A percentile compares a stretch with the other conserved stretches of the same genome.
Conservation (phyloP, 2,113 vertebrate genomes). For the Cariama cristata region DNA sequence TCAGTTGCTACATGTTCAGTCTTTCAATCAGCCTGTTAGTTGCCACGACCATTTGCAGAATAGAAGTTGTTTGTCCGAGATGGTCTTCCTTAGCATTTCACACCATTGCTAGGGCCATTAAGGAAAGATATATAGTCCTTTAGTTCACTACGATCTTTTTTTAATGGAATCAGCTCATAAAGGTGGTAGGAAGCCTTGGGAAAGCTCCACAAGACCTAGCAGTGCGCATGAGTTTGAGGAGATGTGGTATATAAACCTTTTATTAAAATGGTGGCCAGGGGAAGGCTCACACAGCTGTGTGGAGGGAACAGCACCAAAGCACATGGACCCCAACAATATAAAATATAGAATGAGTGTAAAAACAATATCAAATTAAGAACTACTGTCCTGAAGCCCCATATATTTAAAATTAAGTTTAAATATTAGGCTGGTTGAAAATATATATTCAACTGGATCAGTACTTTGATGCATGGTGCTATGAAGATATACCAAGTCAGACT, state of each 20-base stretch:
- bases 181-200: not conserved
- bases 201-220: not conserved
- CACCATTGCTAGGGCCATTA: not conserved
- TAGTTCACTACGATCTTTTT: not conserved
- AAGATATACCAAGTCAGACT: not conserved
- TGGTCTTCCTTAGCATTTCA: not conserved
- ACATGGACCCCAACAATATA: not conserved
- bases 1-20: not conserved
- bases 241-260: not conserved
- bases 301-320: not conserved
- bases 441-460: not conserved
- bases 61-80: not conserved
- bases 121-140: not conserved
- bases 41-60: not conserved
- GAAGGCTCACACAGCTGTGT: not conserved
- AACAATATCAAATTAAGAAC: not conserved
- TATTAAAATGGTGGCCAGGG: not conserved
- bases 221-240: not conserved
- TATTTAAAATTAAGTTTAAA: not conserved
- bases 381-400: not conserved
- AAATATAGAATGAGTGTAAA: not conserved
- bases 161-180: not conserved
- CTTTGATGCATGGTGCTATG: not conserved
- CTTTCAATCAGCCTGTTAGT: not conserved
- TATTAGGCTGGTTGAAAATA: not conserved